Evolutionary conservation across 1,140 invertebrate genomes (phyloP), one percentile per base, ranked within the genome.

Genomic region (Babylonia areolata): DNA sequence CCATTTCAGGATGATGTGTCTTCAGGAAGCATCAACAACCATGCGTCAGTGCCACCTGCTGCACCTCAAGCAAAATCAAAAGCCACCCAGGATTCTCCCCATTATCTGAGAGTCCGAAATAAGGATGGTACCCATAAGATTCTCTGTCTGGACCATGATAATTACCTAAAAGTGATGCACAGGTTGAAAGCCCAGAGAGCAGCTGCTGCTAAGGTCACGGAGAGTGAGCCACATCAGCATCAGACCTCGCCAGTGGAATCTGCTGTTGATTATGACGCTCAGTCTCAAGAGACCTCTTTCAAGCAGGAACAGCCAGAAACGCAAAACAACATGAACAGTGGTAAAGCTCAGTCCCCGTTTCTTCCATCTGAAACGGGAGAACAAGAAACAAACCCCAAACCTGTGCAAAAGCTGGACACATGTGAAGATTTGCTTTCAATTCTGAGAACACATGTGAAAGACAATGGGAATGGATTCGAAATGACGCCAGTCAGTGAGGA

Each of bases 391-490:
- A 31, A 31, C 20, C 35, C 40, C 33, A 40, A 84, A 35, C n/a
- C 20, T 46, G 64, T 37, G 37, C 82, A 84, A 35, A 84, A 73
- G 28, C 69, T 84, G 69, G 82, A 84, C 69, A 73, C 82, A 1
- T 31, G 39, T 9, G 69, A 71, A 3, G 82, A 84, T 46, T 17
- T 84, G 2, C n/a, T 84, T 35, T 73, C 64, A 5, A 64, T 84
- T 33, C 35, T 84, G 69, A 40, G 46, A 35, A 46, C 39, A 1
- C n/a, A 73, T 33, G 64, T 46, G 42, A 58, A 82, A 69, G 81
- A 23, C 35, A 35, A 5, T 9, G 33, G 23, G 35, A 6, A 35
- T 35, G 46, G 28, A 9, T 64, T 23, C 39, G 33, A 40, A 31
- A 33, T 58, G 81, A 69, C 28, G 15, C 51, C 51, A 31, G 3